These are phyloP conservation scores for Drosophila insularis DNA, from an alignment of 1,140 invertebrate species.

Conservation along the genomic window DNA sequence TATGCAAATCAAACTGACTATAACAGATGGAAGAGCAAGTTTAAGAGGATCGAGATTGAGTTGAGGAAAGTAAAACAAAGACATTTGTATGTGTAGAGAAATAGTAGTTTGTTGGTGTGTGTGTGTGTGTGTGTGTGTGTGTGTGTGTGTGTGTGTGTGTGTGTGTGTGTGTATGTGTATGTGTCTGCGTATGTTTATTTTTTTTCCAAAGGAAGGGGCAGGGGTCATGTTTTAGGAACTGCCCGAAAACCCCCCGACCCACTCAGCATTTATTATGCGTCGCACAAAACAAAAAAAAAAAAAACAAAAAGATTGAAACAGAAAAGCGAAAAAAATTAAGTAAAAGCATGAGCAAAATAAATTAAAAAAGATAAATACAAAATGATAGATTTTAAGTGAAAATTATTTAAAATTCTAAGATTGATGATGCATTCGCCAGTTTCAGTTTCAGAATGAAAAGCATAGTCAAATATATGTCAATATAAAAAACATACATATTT, in stretches of 20 bases:
- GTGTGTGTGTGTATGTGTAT: conserved; percentile 14
- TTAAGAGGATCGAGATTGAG: not conserved
- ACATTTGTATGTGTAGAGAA: not conserved
- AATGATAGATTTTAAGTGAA: conserved; percentile 67
- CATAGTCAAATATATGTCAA: conserved; percentile 68
- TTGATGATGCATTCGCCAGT: conserved; percentile 52
- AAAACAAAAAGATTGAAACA: conserved; percentile 4
- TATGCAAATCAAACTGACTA: conserved; percentile 68
- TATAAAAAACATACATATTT: conserved; percentile 25
- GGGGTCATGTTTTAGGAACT: conserved; percentile 33
- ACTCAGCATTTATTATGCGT: conserved; percentile 81
- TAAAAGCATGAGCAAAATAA: conserved; percentile 16
- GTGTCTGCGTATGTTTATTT: conserved; percentile 16
- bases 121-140: not conserved
- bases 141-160: conserved; percentile 22
- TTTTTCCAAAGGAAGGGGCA: conserved; percentile 22
- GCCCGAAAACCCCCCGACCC: conserved; percentile 15
- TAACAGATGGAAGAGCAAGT: conserved; percentile 1
- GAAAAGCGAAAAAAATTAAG: conserved; percentile 29
- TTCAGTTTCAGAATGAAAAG: not conserved
- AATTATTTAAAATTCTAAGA: conserved; percentile 70
- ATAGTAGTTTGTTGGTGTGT: conserved; percentile 36
- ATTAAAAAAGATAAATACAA: conserved; percentile 27
- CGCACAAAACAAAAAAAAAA: conserved; percentile 63
- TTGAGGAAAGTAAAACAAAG: not conserved